These are phyloP conservation scores for Megalonaias nervosa DNA, from an alignment of 1,140 invertebrate species.

Conservation along the genomic window DNA sequence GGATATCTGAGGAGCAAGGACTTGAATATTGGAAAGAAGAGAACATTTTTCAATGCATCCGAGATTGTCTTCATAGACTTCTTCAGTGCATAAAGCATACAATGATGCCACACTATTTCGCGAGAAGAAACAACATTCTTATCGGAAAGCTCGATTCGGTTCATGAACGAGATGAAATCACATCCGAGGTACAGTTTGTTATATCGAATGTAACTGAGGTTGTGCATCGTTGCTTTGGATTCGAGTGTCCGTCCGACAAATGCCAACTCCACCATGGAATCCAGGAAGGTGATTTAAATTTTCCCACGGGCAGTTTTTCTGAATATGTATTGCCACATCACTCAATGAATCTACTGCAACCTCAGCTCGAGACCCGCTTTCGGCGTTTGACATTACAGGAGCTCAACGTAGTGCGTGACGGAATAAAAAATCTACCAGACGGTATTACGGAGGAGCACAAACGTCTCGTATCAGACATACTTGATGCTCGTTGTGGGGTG, in stretches of 20 bases:
- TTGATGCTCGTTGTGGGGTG: not conserved
- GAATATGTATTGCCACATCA: not conserved
- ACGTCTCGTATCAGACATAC: not conserved
- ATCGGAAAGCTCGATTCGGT: not conserved
- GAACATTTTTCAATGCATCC: not conserved
- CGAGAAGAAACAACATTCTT: not conserved
- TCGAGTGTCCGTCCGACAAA: not conserved
- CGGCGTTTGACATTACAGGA: not conserved
- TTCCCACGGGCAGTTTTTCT: not conserved
- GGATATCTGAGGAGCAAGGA: constrained; percentile 1
- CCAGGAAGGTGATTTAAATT: not conserved
- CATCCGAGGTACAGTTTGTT: not conserved
- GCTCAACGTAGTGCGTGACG: too few relatives aligned
- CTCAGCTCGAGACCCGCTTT: not conserved
- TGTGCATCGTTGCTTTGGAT: not conserved
- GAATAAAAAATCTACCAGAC: not conserved
- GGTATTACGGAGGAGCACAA: not conserved
- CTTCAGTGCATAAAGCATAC: not conserved
- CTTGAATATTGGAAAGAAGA: not conserved
- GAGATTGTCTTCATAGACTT: not conserved
- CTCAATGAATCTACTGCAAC: not conserved
- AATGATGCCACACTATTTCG: not conserved
- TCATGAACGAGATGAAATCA: not conserved
- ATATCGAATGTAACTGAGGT: not conserved
- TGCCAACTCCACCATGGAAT: not conserved